These are phyloP conservation scores for Chromis chromis DNA, from an alignment of 2,797 vertebrate species.

Conservation along the genomic window DNA sequence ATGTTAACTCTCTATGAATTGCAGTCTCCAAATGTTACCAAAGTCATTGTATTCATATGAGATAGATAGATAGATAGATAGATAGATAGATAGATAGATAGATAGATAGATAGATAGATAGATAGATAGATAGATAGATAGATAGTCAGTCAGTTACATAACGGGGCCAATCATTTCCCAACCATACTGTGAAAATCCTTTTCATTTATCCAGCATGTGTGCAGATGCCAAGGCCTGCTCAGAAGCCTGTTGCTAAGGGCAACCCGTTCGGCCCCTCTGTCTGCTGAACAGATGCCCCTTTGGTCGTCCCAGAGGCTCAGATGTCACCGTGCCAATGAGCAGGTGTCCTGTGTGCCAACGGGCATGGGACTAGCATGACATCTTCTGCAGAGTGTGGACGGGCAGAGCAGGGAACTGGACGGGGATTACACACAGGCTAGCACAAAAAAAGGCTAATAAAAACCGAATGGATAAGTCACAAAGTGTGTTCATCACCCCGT, in stretches of 20 bases:
- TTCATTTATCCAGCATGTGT: slow-evolving; percentile 33
- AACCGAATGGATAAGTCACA: not conserved
- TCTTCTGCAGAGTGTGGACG: slow-evolving; percentile 35
- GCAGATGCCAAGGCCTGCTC: slow-evolving; percentile 55
- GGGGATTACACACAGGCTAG: not conserved
- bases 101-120: slow-evolving; percentile 38
- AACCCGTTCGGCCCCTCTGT: slow-evolving; percentile 56
- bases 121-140: slow-evolving; percentile 23
- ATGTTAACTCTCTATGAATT: too few species aligned
- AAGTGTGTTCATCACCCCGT: not conserved
- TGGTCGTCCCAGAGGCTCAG: slow-evolving; percentile 67
- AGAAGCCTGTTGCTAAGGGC: slow-evolving; percentile 68
- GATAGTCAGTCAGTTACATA: slow-evolving; percentile 1
- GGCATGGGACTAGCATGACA: slow-evolving; percentile 42
- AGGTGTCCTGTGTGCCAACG: slow-evolving; percentile 63
- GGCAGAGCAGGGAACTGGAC: not conserved
- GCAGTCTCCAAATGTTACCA: not conserved
- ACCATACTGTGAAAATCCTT: slow-evolving; percentile 27
- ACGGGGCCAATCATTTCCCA: slow-evolving; percentile 8
- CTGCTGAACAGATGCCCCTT: slow-evolving; percentile 73
- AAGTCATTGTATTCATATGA: too few species aligned
- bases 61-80: slow-evolving; percentile 20
- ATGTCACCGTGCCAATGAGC: slow-evolving; percentile 76
- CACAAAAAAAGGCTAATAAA: not conserved
- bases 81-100: slow-evolving; percentile 30